Conservation (phyloP, 2,888 invertebrate species). For the Plebejus argus region DNA sequence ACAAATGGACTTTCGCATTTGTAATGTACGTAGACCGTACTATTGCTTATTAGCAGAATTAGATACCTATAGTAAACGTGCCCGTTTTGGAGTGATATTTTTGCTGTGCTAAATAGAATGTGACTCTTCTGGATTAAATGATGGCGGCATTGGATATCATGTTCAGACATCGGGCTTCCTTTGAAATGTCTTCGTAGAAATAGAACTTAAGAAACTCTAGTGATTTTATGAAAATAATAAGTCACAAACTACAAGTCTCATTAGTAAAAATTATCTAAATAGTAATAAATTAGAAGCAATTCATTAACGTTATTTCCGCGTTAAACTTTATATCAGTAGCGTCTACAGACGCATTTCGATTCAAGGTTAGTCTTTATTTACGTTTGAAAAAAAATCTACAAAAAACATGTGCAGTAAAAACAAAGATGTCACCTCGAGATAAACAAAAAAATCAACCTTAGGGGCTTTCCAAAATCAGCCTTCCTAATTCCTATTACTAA, state of each 20-base stretch:
- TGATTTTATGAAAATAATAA: neutral
- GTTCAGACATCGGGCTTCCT: neutral
- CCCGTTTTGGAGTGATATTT: neutral
- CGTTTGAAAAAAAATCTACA: neutral
- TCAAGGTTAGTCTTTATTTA: conserved; percentile 2
- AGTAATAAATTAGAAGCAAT: conserved; percentile 17
- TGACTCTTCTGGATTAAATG: neutral
- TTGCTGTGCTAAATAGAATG: neutral
- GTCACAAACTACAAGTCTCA: neutral
- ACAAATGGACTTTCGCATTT: no score
- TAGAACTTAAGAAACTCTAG: neutral
- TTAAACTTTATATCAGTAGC: conserved; percentile 6
- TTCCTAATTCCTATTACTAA: neutral
- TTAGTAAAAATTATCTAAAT: conserved; percentile 10
- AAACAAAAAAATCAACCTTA: neutral
- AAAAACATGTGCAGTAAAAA: neutral
- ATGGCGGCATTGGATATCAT: neutral
- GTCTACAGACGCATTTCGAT: conserved; percentile 9
- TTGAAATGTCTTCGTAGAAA: neutral
- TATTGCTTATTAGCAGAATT: neutral
- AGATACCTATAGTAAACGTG: neutral
- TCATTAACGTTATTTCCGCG: neutral
- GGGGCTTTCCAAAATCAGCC: neutral
- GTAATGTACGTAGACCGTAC: neutral
- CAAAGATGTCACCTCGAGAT: neutral